Percentiles rank a stretch among this genome's conserved stretches.
Evolutionary conservation across 35 echinoderm and acorn worm genomes (phyloP).

Genomic region (Apostichopus parvimensis): DNA sequence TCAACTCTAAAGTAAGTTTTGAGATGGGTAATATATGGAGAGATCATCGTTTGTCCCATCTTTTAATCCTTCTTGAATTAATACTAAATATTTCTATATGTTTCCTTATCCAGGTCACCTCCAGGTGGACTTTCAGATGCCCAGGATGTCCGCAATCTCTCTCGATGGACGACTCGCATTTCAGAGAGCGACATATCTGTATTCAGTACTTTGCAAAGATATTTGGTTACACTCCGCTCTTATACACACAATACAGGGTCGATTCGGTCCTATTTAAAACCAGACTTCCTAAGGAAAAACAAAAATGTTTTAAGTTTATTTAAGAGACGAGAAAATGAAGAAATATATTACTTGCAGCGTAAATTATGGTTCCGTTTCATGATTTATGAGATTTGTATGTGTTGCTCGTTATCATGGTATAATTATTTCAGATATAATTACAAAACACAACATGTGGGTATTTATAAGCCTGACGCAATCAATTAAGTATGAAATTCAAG

Average conservation of each 20-base stretch:
- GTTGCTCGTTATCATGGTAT: too few species aligned
- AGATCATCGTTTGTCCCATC: too few species aligned
- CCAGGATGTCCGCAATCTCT: constrained; percentile 93
- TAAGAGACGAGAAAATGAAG: constrained; percentile 30
- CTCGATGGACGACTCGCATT: constrained; percentile 93
- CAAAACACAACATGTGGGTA: too few species aligned
- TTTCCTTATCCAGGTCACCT: constrained; percentile 77
- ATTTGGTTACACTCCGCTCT: constrained; percentile 90
- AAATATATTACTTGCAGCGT: background rate
- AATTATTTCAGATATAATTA: too few species aligned
- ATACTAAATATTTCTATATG: too few species aligned
- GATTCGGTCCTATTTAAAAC: constrained; percentile 99
- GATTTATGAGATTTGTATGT: background rate
- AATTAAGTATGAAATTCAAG: too few species aligned
- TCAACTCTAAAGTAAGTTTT: too few species aligned
- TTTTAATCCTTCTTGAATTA: too few species aligned
- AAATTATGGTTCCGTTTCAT: too few species aligned
- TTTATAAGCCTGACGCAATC: too few species aligned
- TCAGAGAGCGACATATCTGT: constrained; percentile 91
- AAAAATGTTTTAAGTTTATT: constrained; percentile 96
- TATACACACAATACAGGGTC: constrained; percentile 96
- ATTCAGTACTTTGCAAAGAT: constrained; percentile 94
- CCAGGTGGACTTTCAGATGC: constrained; percentile 98
- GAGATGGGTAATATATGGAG: too few species aligned
- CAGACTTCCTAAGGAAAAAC: constrained; percentile 92